Evolutionary conservation across 2,888 invertebrate genomes (phyloP), one percentile per base, ranked within the genome.

Genomic region (Machimus rusticus): DNA sequence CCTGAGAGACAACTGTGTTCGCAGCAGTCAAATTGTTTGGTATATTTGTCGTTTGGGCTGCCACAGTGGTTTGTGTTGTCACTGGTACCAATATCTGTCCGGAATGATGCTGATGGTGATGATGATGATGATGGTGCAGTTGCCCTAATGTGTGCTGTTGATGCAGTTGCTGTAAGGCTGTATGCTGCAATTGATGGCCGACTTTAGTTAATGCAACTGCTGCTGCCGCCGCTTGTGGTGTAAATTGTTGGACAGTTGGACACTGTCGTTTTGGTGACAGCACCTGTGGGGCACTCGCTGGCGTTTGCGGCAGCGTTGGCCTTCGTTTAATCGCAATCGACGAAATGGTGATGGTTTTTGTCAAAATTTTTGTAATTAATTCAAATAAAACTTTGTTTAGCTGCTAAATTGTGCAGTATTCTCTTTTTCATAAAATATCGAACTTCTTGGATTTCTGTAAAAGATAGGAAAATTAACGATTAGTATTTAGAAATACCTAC

Each of bases 281-380:
- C 91, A 93, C 93, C 92, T 93, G 93, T 91, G 92, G 93, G 92
- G 93, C 93, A 92, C 92, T 93, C 92, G 93, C 93, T 93, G 93
- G 92, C 93, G 93, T 92, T 91, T 92, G 92, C 92, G 93, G 93
- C 93, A 93, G 93, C 93, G 93, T 92, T 92, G 93, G 93, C 93
- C 93, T 93, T 92, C 93, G 93, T 92, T 93, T 93, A 91, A 93
- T 92, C 93, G 93, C 93, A 92, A 93, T 93, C 92, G 93, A 93
- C 93, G 93, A 93, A 93, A 93, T 93, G 93, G 93, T 93, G 93
- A 92, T 92, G 92, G 92, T 91, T 93, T 93, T 93, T 91, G 39
- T 76, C 66, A 66, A 66, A 66, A 66, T 66, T 28, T 39, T 66
- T 66, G 28, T 66, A 66, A 66, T 66, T 66, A 66, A 66, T 66